These are phyloP conservation scores for Xestia xanthographa DNA, from an alignment of 2,888 invertebrate genomes.

Conservation along the genomic window DNA sequence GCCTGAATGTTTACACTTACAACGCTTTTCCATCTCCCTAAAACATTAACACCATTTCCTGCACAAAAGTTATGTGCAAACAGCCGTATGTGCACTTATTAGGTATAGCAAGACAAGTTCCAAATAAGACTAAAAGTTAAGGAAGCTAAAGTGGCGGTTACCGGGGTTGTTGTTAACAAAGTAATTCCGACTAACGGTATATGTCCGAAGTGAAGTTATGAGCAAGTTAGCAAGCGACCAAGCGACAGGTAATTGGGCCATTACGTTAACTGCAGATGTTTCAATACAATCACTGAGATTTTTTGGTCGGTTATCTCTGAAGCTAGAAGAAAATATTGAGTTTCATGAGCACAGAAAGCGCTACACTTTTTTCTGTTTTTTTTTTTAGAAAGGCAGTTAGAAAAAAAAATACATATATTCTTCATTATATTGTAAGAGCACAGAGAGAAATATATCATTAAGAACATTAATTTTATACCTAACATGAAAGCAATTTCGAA, in stretches of 20 bases:
- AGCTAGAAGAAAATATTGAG: background rate
- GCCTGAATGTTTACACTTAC: background rate
- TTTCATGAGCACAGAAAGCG: background rate
- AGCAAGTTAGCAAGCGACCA: constrained; percentile 52
- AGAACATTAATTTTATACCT: background rate
- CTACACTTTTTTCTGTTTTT: background rate
- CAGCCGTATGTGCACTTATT: constrained; percentile 42
- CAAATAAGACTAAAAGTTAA: constrained; percentile 51
- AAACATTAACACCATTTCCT: constrained; percentile 37
- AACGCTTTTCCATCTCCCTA: constrained; percentile 7
- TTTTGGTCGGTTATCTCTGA: background rate
- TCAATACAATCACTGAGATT: constrained; percentile 10
- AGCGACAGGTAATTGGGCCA: constrained; percentile 50
- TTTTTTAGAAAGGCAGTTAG: background rate
- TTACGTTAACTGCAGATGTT: constrained; percentile 42
- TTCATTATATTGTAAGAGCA: background rate
- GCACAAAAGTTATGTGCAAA: constrained; percentile 43
- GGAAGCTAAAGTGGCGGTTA: constrained; percentile 52
- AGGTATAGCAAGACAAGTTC: constrained; percentile 46
- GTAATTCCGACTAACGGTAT: constrained; percentile 54
- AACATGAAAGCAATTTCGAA: background rate
- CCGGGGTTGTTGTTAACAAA: constrained; percentile 50
- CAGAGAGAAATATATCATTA: background rate
- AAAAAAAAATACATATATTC: background rate
- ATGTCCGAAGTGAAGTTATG: constrained; percentile 59